phyloP scores from a whole-genome alignment of 2,113 vertebrate genomes.

The Serilophus lunatus region DNA sequence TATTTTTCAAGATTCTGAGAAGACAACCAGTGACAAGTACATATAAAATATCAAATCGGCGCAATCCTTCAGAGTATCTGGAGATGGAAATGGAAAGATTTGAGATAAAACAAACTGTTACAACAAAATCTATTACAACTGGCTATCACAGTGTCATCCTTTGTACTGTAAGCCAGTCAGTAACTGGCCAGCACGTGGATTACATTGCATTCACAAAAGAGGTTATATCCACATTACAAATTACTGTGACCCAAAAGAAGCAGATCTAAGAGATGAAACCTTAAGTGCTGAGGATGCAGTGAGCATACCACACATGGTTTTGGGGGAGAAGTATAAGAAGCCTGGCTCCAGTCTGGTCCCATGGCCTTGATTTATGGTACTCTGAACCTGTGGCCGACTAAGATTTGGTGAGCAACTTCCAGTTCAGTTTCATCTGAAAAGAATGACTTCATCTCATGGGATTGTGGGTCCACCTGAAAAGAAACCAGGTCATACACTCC shows the following conservation, averaged over 20 bases:
- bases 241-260: not conserved
- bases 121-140: not conserved
- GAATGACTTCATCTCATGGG: not conserved
- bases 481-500: not conserved
- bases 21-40: not conserved
- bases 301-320: not conserved
- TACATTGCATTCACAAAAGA: not conserved
- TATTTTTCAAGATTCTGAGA: not conserved
- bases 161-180: not conserved
- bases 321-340: not conserved
- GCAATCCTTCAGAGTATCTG: not conserved
- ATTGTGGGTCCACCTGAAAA: not conserved
- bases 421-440: not conserved
- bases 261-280: not conserved
- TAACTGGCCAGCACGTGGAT: not conserved
- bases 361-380: accelerated
- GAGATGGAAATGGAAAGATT: not conserved
- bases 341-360: not conserved
- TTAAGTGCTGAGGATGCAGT: accelerated
- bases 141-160: not conserved
- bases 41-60: too few species aligned
- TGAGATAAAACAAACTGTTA: not conserved
- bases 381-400: not conserved
- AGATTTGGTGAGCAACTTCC: not conserved
- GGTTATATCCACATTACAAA: not conserved